phyloP scores from a whole-genome alignment of 2,888 invertebrate species.

The Cantharis lateralis region DNA sequence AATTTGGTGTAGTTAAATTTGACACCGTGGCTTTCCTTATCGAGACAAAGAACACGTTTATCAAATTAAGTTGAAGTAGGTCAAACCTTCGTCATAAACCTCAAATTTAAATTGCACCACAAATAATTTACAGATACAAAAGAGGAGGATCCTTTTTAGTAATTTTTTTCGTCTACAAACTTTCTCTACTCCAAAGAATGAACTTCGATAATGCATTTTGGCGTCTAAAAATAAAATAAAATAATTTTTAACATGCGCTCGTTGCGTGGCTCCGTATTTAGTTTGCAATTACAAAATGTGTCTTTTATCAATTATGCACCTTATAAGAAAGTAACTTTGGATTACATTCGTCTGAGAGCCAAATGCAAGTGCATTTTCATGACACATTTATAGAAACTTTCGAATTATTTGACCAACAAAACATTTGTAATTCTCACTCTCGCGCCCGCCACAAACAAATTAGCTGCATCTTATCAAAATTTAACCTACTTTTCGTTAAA shows the following conservation, averaged over 20 bases:
- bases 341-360: conserved; percentile 24
- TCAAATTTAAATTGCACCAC: conserved; percentile 26
- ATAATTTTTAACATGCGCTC: conserved; percentile 25
- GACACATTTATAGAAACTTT: conserved; percentile 40
- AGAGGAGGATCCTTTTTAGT: not conserved
- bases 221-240: conserved; percentile 33
- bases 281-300: conserved; percentile 11
- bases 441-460: conserved; percentile 18
- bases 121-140: conserved; percentile 23
- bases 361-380: conserved; percentile 35
- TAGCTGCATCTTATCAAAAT: conserved; percentile 10
- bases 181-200: conserved; percentile 36
- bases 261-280: conserved; percentile 27
- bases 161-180: conserved; percentile 33
- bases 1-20: not conserved
- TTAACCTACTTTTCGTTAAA: conserved; percentile 13
- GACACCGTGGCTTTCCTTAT: not conserved
- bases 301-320: conserved; percentile 6
- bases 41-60: conserved; percentile 23
- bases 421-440: conserved; percentile 10
- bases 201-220: conserved; percentile 32
- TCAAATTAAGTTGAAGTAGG: conserved; percentile 27
- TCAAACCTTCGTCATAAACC: conserved; percentile 21
- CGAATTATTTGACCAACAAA: conserved; percentile 37
- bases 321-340: conserved; percentile 19